phyloP scores from a whole-genome alignment of 2,113 vertebrate species.

The Vireo altiloquus region DNA sequence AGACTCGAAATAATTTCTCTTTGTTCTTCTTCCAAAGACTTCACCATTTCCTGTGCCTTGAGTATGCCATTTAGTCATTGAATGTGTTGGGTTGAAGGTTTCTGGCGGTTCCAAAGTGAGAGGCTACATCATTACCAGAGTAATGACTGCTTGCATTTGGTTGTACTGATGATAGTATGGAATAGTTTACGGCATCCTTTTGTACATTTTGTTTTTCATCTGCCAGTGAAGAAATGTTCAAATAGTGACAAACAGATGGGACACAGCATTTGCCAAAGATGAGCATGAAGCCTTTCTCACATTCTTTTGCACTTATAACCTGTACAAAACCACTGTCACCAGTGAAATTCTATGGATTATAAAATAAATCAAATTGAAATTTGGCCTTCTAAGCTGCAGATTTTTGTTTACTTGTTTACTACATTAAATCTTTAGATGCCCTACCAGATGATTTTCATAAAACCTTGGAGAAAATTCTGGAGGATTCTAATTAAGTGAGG shows the following conservation, averaged over 20 bases:
- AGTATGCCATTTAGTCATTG: not conserved
- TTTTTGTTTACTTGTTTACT: constrained; percentile 10
- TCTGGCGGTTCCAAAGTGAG: not conserved
- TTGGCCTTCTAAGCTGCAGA: not conserved
- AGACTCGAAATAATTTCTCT: not conserved
- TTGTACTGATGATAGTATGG: not conserved
- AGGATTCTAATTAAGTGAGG: not conserved
- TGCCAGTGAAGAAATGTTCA: constrained; percentile 30
- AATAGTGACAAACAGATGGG: constrained; percentile 52
- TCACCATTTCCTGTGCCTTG: not conserved
- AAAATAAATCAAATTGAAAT: not conserved
- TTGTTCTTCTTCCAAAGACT: not conserved
- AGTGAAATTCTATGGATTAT: not conserved
- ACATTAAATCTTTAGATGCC: not conserved
- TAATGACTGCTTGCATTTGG: not conserved
- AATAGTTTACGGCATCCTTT: constrained; percentile 38
- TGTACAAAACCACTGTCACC: not conserved
- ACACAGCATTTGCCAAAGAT: constrained; percentile 22
- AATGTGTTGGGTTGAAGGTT: not conserved
- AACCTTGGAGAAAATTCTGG: not conserved
- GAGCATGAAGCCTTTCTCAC: not conserved
- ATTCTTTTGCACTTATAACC: constrained; percentile 50
- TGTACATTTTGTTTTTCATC: constrained; percentile 34
- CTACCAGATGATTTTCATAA: constrained; percentile 23
- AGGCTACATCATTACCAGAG: not conserved